Evolutionary conservation across 2,888 invertebrate species (phyloP).

Genomic region (Stenodema calcarata): DNA sequence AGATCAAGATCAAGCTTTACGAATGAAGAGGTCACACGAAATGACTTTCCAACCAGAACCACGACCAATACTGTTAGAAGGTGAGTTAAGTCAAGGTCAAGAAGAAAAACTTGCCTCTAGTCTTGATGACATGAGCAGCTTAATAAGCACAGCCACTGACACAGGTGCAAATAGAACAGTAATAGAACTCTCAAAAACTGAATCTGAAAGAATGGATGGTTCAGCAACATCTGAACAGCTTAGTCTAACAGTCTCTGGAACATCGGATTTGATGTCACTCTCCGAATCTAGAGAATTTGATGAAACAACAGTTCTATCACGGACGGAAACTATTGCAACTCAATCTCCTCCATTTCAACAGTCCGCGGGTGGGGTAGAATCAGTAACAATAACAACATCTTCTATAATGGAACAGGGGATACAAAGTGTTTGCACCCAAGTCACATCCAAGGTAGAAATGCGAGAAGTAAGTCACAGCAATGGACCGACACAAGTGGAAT

Average conservation of each 20-base stretch:
- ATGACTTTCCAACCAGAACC: constrained; percentile 80
- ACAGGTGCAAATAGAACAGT: constrained; percentile 62
- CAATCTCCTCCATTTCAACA: constrained; percentile 56
- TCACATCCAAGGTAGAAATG: constrained; percentile 63
- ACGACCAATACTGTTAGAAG: constrained; percentile 63
- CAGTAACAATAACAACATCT: constrained; percentile 66
- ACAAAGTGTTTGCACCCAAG: constrained; percentile 66
- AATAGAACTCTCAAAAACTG: constrained; percentile 63
- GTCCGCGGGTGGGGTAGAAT: constrained; percentile 61
- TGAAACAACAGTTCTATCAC: constrained; percentile 34
- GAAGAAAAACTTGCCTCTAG: constrained; percentile 63
- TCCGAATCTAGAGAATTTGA: constrained; percentile 56
- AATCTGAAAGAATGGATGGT: constrained; percentile 62
- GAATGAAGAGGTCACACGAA: constrained; percentile 88
- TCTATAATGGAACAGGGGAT: constrained; percentile 64
- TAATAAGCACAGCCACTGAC: constrained; percentile 62
- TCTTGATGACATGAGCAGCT: constrained; percentile 67
- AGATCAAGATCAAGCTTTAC: constrained; percentile 64
- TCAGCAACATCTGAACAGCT: constrained; percentile 59
- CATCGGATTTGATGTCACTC: constrained; percentile 63
- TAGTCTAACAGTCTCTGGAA: constrained; percentile 62
- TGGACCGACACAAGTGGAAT: constrained; percentile 66
- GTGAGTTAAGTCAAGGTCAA: constrained; percentile 57
- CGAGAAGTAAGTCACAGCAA: constrained; percentile 59
- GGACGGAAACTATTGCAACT: constrained; percentile 60